Percentiles rank a stretch among this genome's conserved stretches.
Evolutionary conservation across 92 coral and sea anemone species (phyloP).

Genomic region (Umimayanthus kanabou): DNA sequence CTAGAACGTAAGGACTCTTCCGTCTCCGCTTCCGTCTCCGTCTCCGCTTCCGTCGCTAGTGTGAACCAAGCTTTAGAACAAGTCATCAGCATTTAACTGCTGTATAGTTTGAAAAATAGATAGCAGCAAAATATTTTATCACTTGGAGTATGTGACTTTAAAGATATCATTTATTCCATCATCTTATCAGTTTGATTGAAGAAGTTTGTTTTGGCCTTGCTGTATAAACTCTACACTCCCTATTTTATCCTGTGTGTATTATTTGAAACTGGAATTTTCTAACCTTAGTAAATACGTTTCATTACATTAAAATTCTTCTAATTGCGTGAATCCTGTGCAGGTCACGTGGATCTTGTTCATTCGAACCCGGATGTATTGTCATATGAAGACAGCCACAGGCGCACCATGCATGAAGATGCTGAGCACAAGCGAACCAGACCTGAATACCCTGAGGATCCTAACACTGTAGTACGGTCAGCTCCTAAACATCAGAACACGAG

Average conservation of each 20-base stretch:
- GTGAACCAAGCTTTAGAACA: too few species aligned
- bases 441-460: background rate
- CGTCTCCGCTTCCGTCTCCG: too few species aligned
- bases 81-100: background rate
- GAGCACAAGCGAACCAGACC: background rate
- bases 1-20: too few species aligned
- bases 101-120: too few species aligned
- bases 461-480: background rate
- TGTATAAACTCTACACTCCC: background rate
- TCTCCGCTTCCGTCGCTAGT: too few species aligned
- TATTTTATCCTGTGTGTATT: background rate
- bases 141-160: too few species aligned
- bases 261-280: background rate
- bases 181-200: too few species aligned
- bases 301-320: background rate
- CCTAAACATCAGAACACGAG: slow-evolving; percentile 13
- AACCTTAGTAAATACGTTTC: too few species aligned
- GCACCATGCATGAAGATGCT: background rate
- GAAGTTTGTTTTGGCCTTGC: background rate
- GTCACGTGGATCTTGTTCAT: background rate
- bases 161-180: too few species aligned
- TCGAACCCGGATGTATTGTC: background rate
- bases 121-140: too few species aligned
- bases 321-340: background rate
- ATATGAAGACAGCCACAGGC: background rate